Evolutionary conservation across 2,113 vertebrate genomes (phyloP), one percentile per base, ranked within the genome.

Genomic region (Corythornis cristatus): DNA sequence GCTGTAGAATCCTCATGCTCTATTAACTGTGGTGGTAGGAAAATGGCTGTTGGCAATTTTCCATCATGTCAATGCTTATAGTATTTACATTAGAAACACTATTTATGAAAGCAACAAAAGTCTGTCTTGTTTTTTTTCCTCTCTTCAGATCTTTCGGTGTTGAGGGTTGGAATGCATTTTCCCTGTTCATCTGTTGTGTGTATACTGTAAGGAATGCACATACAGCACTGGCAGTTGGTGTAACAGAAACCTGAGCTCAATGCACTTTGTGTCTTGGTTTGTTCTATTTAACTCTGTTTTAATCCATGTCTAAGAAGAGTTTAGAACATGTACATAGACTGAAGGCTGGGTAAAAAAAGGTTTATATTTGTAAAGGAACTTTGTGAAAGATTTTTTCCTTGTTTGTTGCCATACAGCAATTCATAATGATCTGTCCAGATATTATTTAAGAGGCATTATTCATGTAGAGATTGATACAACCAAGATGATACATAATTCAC

Each of bases 41-140:
- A 97, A 97, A 96, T 95, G 83, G 88, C 96, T 97, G 43, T 93
- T 96, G 96, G 96, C 97, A 96, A 96, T 97, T 97, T 97, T 96
- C 94, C 84, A 94, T 97, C 88, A 48, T 93, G 93, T 94, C 90
- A 95, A 5, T 93, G 96, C 83, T 88, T 58, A 79, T 79, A 93
- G 68, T 96, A 93, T 94, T 97, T 95, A 84, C 11, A 53, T 94
- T 92, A 93, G 91, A 86, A 96, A 58, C 35, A 50, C 70, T 77
- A 89, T 91, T 96, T 97, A 83, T 92, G 90, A 95, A 90, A 51
- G 64, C 62, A 92, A 60, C 83, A 92, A 29, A 94, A 96, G 48
- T 58, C 48, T 72, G 33, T 70, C 26, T 64, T 78, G 19, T 58
- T 83, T 95, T 37, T 37, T 88, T 87, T 20, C 57, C 29, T 79